Conservation (phyloP, 2,888 invertebrate genomes). For the Trissolcus japonicus region DNA sequence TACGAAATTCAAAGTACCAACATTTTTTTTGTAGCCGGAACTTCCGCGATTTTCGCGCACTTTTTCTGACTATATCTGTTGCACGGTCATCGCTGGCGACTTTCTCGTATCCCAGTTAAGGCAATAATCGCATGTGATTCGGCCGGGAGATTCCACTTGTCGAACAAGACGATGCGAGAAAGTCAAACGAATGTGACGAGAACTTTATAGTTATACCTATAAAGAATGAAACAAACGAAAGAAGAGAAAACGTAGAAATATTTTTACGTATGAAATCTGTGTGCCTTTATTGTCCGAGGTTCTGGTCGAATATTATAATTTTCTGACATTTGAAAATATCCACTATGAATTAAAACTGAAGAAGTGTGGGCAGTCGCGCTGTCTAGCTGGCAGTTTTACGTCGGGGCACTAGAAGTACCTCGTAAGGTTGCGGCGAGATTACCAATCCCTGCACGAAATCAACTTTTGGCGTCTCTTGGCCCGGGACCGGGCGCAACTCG, state of each 20-base stretch:
- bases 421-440: conserved; percentile 79
- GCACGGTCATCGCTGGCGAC: conserved; percentile 46
- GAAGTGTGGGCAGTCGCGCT: background rate
- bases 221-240: conserved; percentile 26
- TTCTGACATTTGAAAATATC: background rate
- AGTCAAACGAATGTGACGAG: conserved; percentile 58
- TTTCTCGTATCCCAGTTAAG: conserved; percentile 57
- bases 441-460: conserved; percentile 79
- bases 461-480: conserved; percentile 74
- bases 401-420: conserved; percentile 73
- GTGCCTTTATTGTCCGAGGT: background rate
- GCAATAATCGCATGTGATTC: conserved; percentile 53
- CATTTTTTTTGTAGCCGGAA: conserved; percentile 31
- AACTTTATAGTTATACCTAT: conserved; percentile 43
- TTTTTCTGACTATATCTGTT: conserved; percentile 50
- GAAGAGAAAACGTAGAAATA: conserved; percentile 34
- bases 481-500: conserved; percentile 75
- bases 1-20: conserved; percentile 28
- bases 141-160: conserved; percentile 53
- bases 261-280: conserved; percentile 2
- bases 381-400: background rate
- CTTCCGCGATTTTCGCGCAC: conserved; percentile 44
- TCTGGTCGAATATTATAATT: conserved; percentile 5
- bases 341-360: too few species aligned
- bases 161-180: conserved; percentile 56